Conservation (phyloP, 2,888 invertebrate genomes). For the Tetragonula carbonaria region DNA sequence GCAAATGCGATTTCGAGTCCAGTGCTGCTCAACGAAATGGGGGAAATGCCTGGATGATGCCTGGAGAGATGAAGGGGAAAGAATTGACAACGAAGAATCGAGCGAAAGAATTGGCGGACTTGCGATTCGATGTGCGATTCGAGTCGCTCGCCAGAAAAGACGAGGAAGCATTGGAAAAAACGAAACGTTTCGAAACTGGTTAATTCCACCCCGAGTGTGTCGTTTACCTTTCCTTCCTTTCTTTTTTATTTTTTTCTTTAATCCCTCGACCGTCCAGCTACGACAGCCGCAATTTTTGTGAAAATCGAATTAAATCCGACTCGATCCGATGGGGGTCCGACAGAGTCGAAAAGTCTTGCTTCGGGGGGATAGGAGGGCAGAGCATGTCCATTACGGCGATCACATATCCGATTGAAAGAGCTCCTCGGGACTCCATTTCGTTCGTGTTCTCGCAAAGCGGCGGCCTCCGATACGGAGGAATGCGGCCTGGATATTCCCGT, state of each 20-base stretch:
- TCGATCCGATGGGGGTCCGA: slow-evolving; percentile 11
- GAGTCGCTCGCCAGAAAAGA: neutral
- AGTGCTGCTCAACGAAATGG: slow-evolving; percentile 35
- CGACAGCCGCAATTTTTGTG: slow-evolving; percentile 26
- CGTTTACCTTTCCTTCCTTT: neutral
- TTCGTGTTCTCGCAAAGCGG: slow-evolving; percentile 43
- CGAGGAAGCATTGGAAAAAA: slow-evolving; percentile 17
- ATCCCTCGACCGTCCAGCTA: neutral
- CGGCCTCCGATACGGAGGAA: slow-evolving; percentile 45
- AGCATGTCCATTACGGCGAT: slow-evolving; percentile 18
- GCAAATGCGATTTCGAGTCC: slow-evolving; percentile 63
- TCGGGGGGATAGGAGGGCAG: neutral
- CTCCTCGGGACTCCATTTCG: slow-evolving; percentile 44
- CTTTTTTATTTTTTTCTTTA: no score
- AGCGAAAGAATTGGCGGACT: neutral
- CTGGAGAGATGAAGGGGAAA: slow-evolving; percentile 21
- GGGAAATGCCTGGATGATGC: neutral
- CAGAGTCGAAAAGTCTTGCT: neutral
- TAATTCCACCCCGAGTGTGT: slow-evolving; percentile 52
- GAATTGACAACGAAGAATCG: slow-evolving; percentile 9
- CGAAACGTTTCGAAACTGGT: slow-evolving; percentile 58
- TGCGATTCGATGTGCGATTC: slow-evolving; percentile 10
- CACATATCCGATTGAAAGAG: slow-evolving; percentile 31
- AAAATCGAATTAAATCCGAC: slow-evolving; percentile 69
- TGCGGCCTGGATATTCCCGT: slow-evolving; percentile 40